phyloP scores from a whole-genome alignment of 2,888 invertebrate species.

The Endomychus coccineus region DNA sequence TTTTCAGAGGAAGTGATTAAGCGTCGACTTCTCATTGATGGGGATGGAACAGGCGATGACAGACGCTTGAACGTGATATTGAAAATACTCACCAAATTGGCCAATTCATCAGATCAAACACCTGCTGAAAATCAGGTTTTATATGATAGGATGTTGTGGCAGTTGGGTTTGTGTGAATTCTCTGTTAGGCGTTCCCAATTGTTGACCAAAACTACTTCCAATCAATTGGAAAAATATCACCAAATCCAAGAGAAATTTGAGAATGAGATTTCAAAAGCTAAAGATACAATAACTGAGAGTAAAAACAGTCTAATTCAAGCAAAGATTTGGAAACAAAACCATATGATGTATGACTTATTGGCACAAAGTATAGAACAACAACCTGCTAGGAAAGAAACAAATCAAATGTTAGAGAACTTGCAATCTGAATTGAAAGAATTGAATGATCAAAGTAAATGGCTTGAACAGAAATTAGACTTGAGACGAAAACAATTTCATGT shows the following conservation, averaged over 20 bases:
- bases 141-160: constrained; percentile 73
- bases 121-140: constrained; percentile 61
- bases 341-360: constrained; percentile 87
- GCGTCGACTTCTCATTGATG: constrained; percentile 85
- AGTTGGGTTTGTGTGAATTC: constrained; percentile 81
- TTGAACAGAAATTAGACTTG: constrained; percentile 71
- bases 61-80: constrained; percentile 76
- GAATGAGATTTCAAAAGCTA: constrained; percentile 69
- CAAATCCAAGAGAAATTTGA: constrained; percentile 69
- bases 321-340: constrained; percentile 79
- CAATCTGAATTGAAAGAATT: constrained; percentile 66
- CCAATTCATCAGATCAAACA: constrained; percentile 58
- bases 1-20: constrained; percentile 87
- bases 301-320: constrained; percentile 75
- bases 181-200: constrained; percentile 76
- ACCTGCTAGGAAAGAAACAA: constrained; percentile 79
- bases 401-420: constrained; percentile 59
- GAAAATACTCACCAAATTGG: constrained; percentile 78
- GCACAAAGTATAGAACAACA: constrained; percentile 87
- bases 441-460: constrained; percentile 60
- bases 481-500: constrained; percentile 87
- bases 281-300: constrained; percentile 71
- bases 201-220: constrained; percentile 73
- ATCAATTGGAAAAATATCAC: constrained; percentile 77
- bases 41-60: constrained; percentile 96